Percentiles rank a stretch among this genome's conserved stretches.
Conservation (phyloP, 2,797 vertebrate genomes). For the Leucoraja ocellata region DNA sequence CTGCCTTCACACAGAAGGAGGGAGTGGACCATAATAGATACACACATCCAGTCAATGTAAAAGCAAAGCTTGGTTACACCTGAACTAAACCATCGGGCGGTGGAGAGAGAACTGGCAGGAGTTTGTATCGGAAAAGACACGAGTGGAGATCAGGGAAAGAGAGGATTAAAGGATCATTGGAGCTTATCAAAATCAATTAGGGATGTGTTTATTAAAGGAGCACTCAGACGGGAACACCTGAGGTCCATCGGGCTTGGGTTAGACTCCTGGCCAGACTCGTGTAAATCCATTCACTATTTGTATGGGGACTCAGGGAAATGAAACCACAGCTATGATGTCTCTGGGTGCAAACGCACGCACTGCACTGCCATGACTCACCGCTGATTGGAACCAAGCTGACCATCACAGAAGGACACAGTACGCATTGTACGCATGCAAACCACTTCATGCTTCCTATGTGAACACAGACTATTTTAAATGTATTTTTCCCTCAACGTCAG, state of each 20-base stretch:
- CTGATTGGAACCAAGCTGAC: neutral
- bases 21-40: too few relatives aligned
- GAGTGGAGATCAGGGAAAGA: neutral
- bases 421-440: neutral
- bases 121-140: neutral
- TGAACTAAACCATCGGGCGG: neutral
- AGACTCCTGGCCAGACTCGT: neutral
- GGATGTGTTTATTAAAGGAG: neutral
- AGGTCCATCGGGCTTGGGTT: neutral
- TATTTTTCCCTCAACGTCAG: neutral
- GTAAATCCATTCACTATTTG: neutral
- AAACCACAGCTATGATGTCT: neutral
- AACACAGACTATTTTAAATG: neutral
- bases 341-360: neutral
- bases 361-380: neutral
- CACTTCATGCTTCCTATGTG: too few relatives aligned
- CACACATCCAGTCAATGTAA: too few relatives aligned
- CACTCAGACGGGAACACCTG: too few relatives aligned
- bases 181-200: neutral
- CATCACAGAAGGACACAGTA: neutral
- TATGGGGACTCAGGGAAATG: neutral
- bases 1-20: too few relatives aligned
- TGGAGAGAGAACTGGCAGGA: too few relatives aligned
- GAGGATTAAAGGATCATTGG: neutral
- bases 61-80: too few relatives aligned